phyloP scores from a whole-genome alignment of 1,140 invertebrate genomes.

The Pollicipes pollicipes region DNA sequence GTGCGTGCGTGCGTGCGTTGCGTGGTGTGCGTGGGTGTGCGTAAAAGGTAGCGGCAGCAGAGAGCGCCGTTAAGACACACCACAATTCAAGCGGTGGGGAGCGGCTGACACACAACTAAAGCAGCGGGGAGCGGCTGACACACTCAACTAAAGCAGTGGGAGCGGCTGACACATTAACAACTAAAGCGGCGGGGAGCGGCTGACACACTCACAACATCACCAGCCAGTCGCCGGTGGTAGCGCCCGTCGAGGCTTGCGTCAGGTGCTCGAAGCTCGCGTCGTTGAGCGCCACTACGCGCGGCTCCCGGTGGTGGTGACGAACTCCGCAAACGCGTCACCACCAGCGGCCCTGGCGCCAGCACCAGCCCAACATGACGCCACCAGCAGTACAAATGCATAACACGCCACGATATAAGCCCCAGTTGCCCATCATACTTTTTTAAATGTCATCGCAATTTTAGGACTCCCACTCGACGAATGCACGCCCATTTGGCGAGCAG shows the following conservation, averaged over 20 bases:
- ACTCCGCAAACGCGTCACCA: neutral
- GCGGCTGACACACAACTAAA: no score
- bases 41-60: no score
- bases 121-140: no score
- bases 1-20: no score
- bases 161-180: no score
- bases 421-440: neutral
- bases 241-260: conserved; percentile 32
- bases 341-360: neutral
- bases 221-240: conserved; percentile 35
- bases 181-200: no score
- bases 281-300: neutral
- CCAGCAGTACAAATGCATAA: neutral
- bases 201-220: conserved; percentile 26
- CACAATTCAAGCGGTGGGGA: no score
- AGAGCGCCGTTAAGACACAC: no score
- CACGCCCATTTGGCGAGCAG: neutral
- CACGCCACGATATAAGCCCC: neutral
- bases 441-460: neutral
- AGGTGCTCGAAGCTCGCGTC: conserved; percentile 27
- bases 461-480: neutral
- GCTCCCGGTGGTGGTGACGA: neutral
- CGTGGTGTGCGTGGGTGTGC: no score
- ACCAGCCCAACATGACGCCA: no score
- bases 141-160: no score